phyloP scores from a whole-genome alignment of 2,113 vertebrate genomes.

The Pristiophorus japonicus region DNA sequence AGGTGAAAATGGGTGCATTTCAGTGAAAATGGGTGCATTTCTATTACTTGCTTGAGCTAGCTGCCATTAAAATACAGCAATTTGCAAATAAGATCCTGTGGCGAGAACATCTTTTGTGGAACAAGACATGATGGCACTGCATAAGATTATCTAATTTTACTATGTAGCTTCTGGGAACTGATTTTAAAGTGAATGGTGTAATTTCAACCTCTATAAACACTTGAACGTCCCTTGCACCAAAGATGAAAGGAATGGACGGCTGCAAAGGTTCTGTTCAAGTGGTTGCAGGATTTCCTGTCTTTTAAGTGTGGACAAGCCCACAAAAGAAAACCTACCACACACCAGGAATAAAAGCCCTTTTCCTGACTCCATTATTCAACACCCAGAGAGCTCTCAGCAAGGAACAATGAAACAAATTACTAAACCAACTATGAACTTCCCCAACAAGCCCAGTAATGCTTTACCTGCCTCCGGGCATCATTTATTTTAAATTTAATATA shows the following conservation, averaged over 20 bases:
- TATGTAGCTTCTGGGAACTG: neutral
- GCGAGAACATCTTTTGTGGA: neutral
- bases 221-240: neutral
- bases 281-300: neutral
- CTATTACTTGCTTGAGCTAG: neutral
- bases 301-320: neutral
- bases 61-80: neutral
- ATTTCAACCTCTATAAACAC: neutral
- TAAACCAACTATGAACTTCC: neutral
- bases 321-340: neutral
- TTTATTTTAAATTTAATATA: neutral
- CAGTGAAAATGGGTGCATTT: neutral
- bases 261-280: neutral
- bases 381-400: neutral
- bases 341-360: neutral
- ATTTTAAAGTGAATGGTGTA: neutral
- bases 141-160: neutral
- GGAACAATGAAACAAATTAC: constrained; percentile 22
- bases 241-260: neutral
- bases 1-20: neutral
- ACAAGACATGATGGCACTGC: neutral
- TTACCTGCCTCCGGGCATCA: neutral
- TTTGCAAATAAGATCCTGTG: neutral
- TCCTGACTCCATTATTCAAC: neutral
- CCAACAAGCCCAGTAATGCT: neutral